Percentiles rank a stretch among this genome's conserved stretches.
Conservation (phyloP, 23 tunicate species). For the Botrylloides violaceus region DNA sequence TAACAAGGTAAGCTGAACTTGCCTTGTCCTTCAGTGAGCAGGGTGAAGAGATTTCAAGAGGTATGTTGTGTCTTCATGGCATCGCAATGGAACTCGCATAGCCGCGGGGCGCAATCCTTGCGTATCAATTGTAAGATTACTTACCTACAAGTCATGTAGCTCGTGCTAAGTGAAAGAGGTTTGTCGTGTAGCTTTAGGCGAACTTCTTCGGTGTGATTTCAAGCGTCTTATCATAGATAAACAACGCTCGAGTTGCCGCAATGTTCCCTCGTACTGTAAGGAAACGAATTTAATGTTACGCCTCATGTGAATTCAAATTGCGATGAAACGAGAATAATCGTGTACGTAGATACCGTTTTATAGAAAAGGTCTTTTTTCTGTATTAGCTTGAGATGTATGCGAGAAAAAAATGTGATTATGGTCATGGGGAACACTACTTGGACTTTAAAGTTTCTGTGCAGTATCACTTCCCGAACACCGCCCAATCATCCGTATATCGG, state of each 20-base stretch:
- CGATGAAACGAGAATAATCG: too few species aligned
- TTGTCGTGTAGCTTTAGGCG: neutral
- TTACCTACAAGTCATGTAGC: neutral
- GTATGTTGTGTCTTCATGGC: neutral
- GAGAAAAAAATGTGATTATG: too few species aligned
- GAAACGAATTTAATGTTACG: too few species aligned
- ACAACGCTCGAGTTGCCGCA: neutral
- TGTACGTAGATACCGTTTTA: too few species aligned
- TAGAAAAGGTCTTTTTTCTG: too few species aligned
- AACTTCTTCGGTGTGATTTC: neutral
- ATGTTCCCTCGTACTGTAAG: neutral
- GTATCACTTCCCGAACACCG: constrained; percentile 13
- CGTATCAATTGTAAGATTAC: neutral
- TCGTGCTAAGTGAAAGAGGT: neutral
- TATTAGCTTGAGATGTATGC: too few species aligned
- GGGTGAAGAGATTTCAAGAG: neutral
- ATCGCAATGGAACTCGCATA: neutral
- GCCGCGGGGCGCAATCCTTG: neutral
- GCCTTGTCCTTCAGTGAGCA: neutral
- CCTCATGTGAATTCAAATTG: too few species aligned
- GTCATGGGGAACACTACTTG: constrained; percentile 5
- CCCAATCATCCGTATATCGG: constrained; percentile 22
- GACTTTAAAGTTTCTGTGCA: neutral
- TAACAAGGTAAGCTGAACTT: neutral
- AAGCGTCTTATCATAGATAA: neutral